Evolutionary conservation across 1,140 invertebrate genomes (phyloP).

Genomic region (Pissodes strobi): DNA sequence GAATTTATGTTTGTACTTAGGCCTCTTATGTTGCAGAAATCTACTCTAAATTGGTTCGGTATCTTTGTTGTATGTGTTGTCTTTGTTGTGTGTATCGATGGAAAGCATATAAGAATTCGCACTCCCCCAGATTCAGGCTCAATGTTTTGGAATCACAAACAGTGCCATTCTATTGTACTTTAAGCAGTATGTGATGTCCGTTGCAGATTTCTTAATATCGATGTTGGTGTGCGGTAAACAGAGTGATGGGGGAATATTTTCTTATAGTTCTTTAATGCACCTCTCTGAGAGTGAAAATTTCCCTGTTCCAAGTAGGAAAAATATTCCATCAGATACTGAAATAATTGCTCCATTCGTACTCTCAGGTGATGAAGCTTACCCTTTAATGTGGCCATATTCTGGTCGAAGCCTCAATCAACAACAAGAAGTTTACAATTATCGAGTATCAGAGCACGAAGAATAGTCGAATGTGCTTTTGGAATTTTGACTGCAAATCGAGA

Average conservation of each 20-base stretch:
- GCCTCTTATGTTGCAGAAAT: too few species aligned
- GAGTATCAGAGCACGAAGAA: slow-evolving; percentile 47
- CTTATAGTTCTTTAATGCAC: too few species aligned
- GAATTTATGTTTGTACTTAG: too few species aligned
- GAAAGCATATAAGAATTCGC: slow-evolving; percentile 18
- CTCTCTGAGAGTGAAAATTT: too few species aligned
- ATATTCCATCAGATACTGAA: neutral
- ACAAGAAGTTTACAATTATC: slow-evolving; percentile 56
- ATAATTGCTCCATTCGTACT: slow-evolving; percentile 37
- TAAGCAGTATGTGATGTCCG: slow-evolving; percentile 54
- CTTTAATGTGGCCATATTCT: slow-evolving; percentile 46
- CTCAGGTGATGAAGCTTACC: slow-evolving; percentile 38
- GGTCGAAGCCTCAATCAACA: slow-evolving; percentile 44
- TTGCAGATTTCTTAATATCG: slow-evolving; percentile 53
- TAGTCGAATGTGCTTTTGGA: slow-evolving; percentile 27
- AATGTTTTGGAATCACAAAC: slow-evolving; percentile 48
- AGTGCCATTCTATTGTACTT: slow-evolving; percentile 53
- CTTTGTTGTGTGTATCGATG: slow-evolving; percentile 16
- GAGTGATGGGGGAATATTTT: too few species aligned
- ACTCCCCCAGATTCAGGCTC: slow-evolving; percentile 22
- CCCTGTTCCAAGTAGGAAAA: too few species aligned
- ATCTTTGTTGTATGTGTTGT: too few species aligned
- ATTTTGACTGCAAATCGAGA: slow-evolving; percentile 48
- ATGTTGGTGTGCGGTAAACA: too few species aligned
- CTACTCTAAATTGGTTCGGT: too few species aligned